These are phyloP conservation scores for Spea multiplicata DNA, from an alignment of 2,113 vertebrate species.

Conservation along the genomic window DNA sequence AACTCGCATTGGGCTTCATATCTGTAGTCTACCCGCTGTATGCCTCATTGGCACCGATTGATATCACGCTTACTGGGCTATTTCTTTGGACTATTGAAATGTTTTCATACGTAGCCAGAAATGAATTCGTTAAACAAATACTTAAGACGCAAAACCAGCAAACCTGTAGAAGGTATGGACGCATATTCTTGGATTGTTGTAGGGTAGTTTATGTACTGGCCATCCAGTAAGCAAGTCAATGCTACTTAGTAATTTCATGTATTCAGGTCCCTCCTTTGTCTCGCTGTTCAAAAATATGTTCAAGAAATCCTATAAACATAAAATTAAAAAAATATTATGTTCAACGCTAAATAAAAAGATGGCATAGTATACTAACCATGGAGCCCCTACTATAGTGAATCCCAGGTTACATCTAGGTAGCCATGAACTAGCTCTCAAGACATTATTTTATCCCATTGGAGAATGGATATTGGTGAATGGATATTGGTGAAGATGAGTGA, in stretches of 20 bases:
- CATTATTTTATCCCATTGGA: too few species aligned
- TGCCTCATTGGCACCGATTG: not conserved
- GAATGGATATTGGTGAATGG: too few species aligned
- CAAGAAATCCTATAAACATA: constrained; percentile 38
- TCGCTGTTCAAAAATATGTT: constrained; percentile 40
- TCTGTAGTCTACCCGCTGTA: not conserved
- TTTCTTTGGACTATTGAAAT: not conserved
- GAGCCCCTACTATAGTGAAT: too few species aligned
- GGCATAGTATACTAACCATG: too few species aligned
- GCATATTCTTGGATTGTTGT: constrained; percentile 33
- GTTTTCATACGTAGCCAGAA: not conserved
- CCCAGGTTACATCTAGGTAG: too few species aligned
- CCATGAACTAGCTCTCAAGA: too few species aligned
- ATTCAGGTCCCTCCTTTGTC: constrained; percentile 14
- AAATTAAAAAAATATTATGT: not conserved
- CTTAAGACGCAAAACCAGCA: too few species aligned
- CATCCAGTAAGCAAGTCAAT: constrained; percentile 43
- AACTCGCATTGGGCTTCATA: not conserved
- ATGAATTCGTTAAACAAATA: not conserved
- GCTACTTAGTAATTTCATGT: constrained; percentile 41
- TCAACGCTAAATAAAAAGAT: too few species aligned
- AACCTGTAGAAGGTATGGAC: constrained; percentile 22
- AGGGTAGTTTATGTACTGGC: constrained; percentile 40
- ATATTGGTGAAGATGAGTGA: too few species aligned
- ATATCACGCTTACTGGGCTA: not conserved